Base-by-base conservation (phyloP, 1,140 invertebrate genomes). In the Psix sp. region DNA sequence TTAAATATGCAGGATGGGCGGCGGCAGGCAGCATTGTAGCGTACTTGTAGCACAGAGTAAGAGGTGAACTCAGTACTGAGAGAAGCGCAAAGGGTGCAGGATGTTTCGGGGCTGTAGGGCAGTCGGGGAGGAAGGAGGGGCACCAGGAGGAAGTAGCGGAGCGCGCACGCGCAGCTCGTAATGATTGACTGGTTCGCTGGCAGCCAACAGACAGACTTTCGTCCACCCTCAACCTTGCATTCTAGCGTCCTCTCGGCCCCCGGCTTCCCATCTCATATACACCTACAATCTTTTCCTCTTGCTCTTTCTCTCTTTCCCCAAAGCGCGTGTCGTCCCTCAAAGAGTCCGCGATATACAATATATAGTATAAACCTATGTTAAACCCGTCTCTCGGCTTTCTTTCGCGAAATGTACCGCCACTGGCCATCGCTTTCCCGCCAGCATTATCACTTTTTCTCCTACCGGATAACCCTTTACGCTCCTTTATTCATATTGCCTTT, bases 131-230 rank as follows among this genome's bases (percentile, higher is more conserved):
- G 54, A 38, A 68, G 65, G 63, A 63, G 63, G 39, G 57, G 74
- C 62, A 56, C 59, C 66, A 39, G 59, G 51, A 78, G 77, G 77
- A 60, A 77, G 54, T 46, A 7, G 60, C 45, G 35, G 26, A 40
- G 38, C 21, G 82, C 85, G 85, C 85, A 76, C 82, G 84, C 85
- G 85, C 84, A 74, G 74, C 82, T 77, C 81, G 84, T 87, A 87
- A 87, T 87, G 86, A 87, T 87, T 87, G 86, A 87, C 86, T 87
- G 86, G 86, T 83, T 87, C 84, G 80, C 83, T 86, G 85, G 85
- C 86, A 86, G 86, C 86, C 86, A 87, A 86, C 86, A 86, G 86
- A 86, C 86, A 86, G 85, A 87, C 86, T 80, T 84, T 86, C 80
- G 77, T 83, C 82, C 76, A 72, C 70, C 74, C 67, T 57, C 74